Evolutionary conservation across 1,140 invertebrate genomes (phyloP).

Genomic region (Apis dorsata): DNA sequence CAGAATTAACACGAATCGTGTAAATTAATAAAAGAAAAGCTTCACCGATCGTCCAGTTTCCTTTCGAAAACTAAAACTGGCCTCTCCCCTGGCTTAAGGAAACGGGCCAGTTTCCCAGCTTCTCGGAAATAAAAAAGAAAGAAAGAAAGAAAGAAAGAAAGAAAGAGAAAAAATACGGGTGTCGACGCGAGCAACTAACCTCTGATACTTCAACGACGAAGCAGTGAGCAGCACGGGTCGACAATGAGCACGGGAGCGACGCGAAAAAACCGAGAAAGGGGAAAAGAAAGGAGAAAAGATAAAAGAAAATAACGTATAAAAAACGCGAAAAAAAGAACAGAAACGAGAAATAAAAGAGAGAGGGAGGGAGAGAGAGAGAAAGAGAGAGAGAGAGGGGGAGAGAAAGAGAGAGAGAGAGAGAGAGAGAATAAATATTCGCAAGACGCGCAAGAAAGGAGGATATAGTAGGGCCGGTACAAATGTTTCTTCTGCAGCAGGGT

Average conservation of each 20-base stretch:
- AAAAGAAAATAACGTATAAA: background rate
- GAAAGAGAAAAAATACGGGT: background rate
- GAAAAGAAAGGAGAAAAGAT: background rate
- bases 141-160: no score
- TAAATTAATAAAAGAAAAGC: no score
- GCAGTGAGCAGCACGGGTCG: conserved; percentile 32
- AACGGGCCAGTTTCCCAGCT: background rate
- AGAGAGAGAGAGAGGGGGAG: background rate
- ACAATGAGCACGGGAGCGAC: background rate
- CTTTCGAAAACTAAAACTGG: background rate
- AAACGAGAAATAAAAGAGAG: no score
- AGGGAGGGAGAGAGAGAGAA: background rate
- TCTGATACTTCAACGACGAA: conserved; percentile 8
- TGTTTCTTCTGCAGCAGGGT: conserved; percentile 83
- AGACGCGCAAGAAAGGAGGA: background rate
- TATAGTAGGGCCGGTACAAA: conserved; percentile 27
- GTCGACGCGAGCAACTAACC: background rate
- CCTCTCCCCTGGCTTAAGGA: background rate
- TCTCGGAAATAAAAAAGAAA: no score
- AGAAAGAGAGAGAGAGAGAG: background rate
- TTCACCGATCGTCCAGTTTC: conserved; percentile 16
- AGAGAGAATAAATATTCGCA: background rate
- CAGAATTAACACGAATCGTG: background rate
- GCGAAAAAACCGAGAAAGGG: background rate
- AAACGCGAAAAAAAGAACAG: background rate